Percentiles rank a stretch among this genome's conserved stretches.
Evolutionary conservation across 2,113 vertebrate species (phyloP).

Genomic region (Nesoenas mayeri): DNA sequence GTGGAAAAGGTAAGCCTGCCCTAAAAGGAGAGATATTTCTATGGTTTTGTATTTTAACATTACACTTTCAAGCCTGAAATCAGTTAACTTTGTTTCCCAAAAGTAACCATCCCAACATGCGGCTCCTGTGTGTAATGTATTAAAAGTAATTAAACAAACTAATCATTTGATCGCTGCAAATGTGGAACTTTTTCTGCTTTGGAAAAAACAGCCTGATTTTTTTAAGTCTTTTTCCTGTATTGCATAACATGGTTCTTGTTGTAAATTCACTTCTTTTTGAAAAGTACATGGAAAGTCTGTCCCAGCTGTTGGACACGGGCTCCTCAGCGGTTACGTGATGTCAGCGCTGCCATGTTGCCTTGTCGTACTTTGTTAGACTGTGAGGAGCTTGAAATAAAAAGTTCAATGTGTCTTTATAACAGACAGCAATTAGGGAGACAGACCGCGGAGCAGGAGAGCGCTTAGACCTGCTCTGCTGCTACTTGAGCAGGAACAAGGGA

Average conservation of each 20-base stretch:
- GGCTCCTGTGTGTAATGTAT: accelerated
- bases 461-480: neutral
- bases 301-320: neutral
- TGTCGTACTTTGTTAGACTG: accelerated
- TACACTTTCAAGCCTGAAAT: neutral
- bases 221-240: neutral
- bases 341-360: neutral
- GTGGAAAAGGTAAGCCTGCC: neutral
- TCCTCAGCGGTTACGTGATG: accelerated
- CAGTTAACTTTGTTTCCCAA: neutral
- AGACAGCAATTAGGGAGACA: neutral
- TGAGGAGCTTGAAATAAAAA: accelerated
- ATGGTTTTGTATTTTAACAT: neutral
- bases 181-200: neutral
- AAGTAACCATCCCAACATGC: neutral
- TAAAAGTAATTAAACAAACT: neutral
- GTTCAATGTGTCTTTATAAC: accelerated
- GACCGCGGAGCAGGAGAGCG: neutral
- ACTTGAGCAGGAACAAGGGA: accelerated
- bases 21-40: neutral
- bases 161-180: neutral
- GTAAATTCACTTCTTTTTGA: neutral
- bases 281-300: neutral
- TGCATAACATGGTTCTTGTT: neutral
- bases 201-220: neutral